Evolutionary conservation across 2,888 invertebrate species (phyloP), one percentile per base, ranked within the genome.

Genomic region (Willowsia nigromaculata): DNA sequence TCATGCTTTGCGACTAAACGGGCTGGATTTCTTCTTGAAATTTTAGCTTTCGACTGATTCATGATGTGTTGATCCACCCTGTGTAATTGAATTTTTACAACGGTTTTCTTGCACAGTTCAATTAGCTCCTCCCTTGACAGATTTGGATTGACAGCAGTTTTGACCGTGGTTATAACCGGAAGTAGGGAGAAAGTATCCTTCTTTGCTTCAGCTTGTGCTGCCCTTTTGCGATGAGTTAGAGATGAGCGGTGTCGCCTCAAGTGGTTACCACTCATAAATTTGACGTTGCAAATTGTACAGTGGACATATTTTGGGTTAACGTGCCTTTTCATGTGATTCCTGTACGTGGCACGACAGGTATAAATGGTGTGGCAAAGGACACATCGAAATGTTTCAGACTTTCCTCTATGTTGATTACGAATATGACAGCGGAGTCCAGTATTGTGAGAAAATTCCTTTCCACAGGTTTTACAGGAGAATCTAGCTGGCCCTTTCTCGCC

Each of bases 11-110:
- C 37, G 4, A 9, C n/a, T 25, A 15, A 25, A 43, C 25, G 37
- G 5, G 4, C 37, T 6, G 40, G 27, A 13, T 30, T 43, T 25
- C 25, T 9, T 47, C 43, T 37, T 15, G 33, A 4, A 27, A 6
- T 59, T 22, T n/a, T 80, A 3, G 62, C 62, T 18, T 11, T 15
- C 9, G 82, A 50, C 37, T 65, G 11, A 4, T 27, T 22, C n/a
- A 65, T 59, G n/a, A 50, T 83, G n/a, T 13, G n/a, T 3, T 47
- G 30, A 22, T 83, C 68, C 33, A 83, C 68, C 33, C 68, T 47
- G 18, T 50, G 50, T 11, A 68, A 25, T n/a, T 47, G 1, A 15
- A 83, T 33, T 68, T 68, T 83, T 9, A 56, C 11, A n/a, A 18
- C 22, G 2, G 33, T 65, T 33, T 65, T 47, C 37, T 50, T 68